A percentile compares a stretch with the other conserved stretches of the same genome.
Evolutionary conservation across 1,140 invertebrate species (phyloP).

Genomic region (Ceratina australensis): DNA sequence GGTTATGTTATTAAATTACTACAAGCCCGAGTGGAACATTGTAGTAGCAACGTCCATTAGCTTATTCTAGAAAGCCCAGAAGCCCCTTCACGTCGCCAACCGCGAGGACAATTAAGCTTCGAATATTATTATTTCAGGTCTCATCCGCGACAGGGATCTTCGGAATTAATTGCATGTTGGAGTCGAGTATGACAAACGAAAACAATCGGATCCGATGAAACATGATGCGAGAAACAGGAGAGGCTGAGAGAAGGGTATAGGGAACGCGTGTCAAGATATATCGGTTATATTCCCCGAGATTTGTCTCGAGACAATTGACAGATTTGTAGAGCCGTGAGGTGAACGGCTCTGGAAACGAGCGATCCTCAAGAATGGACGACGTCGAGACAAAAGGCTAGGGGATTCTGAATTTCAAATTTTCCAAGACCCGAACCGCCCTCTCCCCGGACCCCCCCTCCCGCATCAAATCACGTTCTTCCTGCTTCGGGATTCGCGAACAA

Average conservation of each 20-base stretch:
- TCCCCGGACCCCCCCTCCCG: no score
- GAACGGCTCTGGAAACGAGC: conserved; percentile 52
- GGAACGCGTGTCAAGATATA: conserved; percentile 54
- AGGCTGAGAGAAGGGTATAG: neutral
- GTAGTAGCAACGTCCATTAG: no score
- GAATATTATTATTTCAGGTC: neutral
- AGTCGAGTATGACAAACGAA: neutral
- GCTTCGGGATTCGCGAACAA: conserved; percentile 24
- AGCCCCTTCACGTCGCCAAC: neutral
- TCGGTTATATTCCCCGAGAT: conserved; percentile 70
- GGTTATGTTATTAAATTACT: neutral
- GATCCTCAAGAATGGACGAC: conserved; percentile 38
- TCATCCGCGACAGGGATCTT: neutral
- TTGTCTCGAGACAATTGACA: conserved; percentile 78
- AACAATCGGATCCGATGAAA: conserved; percentile 40
- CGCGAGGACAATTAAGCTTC: neutral
- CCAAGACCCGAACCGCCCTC: neutral
- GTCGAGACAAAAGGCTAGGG: conserved; percentile 71
- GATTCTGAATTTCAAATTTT: conserved; percentile 78
- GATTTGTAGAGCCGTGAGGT: conserved; percentile 74
- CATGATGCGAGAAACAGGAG: neutral
- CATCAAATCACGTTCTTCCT: conserved; percentile 3
- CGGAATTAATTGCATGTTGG: neutral
- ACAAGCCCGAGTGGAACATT: neutral
- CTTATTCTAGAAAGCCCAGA: neutral